phyloP scores from a whole-genome alignment of 2,888 invertebrate species.

The Clanis bilineata region DNA sequence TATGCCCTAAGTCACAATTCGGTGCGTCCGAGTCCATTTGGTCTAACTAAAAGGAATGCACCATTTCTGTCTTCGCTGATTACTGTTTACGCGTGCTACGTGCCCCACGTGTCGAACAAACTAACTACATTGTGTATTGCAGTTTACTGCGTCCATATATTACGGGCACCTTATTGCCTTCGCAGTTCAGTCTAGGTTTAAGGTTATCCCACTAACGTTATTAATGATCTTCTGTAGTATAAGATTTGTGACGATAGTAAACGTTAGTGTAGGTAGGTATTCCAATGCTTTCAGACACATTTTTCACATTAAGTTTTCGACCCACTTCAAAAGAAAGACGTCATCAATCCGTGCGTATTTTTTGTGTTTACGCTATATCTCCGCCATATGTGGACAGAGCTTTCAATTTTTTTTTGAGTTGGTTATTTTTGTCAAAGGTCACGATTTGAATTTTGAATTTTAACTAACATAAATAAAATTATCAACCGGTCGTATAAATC shows the following conservation, averaged over 20 bases:
- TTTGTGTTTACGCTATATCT: no score
- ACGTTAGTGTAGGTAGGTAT: no score
- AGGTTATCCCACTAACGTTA: conserved; percentile 5
- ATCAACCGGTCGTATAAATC: no score
- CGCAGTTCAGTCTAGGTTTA: not conserved
- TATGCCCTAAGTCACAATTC: conserved; percentile 56
- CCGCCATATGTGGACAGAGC: no score
- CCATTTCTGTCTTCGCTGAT: conserved; percentile 63
- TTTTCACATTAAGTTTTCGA: no score
- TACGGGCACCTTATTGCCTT: not conserved
- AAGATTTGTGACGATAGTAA: not conserved
- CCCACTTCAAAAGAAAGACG: no score
- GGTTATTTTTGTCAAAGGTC: no score
- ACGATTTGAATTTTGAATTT: no score
- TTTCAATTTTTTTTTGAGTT: no score
- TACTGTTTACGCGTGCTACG: conserved; percentile 65
- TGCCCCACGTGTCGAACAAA: conserved; percentile 46
- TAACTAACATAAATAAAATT: no score
- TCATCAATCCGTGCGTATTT: no score
- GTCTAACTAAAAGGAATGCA: conserved; percentile 68
- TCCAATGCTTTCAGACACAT: no score
- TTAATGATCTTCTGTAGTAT: not conserved
- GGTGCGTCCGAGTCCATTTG: conserved; percentile 49
- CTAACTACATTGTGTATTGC: conserved; percentile 35
- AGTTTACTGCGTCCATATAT: conserved; percentile 17